Conservation (phyloP, 2,113 vertebrate species). For the Equus przewalskii region DNA sequence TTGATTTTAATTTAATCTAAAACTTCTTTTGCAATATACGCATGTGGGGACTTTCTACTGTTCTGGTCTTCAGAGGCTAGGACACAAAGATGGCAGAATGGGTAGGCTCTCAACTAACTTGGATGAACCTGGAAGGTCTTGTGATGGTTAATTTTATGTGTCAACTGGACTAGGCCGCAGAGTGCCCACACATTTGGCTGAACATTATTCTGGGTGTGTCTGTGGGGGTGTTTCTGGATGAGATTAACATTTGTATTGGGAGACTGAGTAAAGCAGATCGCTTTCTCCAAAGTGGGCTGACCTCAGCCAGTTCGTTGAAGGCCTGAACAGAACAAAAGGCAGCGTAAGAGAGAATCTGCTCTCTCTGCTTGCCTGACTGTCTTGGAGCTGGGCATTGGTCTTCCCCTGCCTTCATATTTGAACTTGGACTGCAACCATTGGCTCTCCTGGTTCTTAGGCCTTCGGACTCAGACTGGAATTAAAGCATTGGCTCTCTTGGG, state of each 20-base stretch:
- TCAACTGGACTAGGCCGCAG: neutral
- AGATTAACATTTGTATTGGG: neutral
- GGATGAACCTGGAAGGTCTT: neutral
- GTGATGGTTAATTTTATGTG: neutral
- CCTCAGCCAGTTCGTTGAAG: neutral
- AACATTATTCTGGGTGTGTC: neutral
- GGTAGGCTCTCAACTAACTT: neutral
- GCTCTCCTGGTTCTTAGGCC: neutral
- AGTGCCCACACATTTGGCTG: neutral
- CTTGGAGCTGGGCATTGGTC: neutral
- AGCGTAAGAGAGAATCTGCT: neutral
- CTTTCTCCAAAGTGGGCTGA: neutral
- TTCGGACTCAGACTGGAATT: neutral
- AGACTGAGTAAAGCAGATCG: neutral
- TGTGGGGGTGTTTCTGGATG: neutral
- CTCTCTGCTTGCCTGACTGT: neutral
- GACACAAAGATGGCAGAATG: neutral
- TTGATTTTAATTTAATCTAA: conserved; percentile 31
- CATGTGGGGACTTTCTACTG: neutral
- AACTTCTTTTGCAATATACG: neutral
- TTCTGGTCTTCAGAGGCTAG: neutral
- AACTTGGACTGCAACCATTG: neutral
- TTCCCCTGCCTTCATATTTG: neutral
- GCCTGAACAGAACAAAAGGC: neutral
- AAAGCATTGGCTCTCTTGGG: neutral